phyloP scores from a whole-genome alignment of 2,113 vertebrate species.

The Ceratotherium simum region DNA sequence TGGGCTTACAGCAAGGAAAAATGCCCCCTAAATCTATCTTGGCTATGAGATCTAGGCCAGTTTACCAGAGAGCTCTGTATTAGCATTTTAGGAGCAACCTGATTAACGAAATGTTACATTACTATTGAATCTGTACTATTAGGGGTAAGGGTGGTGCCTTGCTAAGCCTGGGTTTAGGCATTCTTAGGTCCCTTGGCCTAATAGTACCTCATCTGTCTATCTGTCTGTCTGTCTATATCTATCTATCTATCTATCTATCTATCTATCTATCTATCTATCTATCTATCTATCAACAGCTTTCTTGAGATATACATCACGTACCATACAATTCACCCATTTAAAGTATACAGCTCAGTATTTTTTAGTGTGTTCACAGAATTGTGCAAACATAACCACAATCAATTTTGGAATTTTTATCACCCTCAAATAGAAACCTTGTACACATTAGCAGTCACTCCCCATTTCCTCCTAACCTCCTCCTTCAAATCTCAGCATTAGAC shows the following conservation, averaged over 20 bases:
- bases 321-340: not conserved
- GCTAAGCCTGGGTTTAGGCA: not conserved
- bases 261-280: not conserved
- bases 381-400: not conserved
- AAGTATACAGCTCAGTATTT: not conserved
- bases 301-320: not conserved
- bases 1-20: not conserved
- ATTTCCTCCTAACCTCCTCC: not conserved
- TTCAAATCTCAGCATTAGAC: not conserved
- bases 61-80: not conserved
- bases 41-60: not conserved
- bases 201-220: not conserved
- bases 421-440: not conserved
- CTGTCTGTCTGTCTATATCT: too few relatives aligned
- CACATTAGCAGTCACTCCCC: not conserved
- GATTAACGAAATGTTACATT: not conserved
- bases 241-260: not conserved
- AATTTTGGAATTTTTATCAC: constrained; percentile 27
- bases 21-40: not conserved
- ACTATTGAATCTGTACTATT: not conserved
- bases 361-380: constrained; percentile 14
- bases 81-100: constrained; percentile 1
- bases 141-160: not conserved
- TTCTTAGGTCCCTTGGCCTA: not conserved
- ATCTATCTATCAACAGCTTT: not conserved